A percentile compares a stretch with the other conserved stretches of the same genome.
These are phyloP conservation scores for Pyrocoelia pectoralis DNA, from an alignment of 2,888 invertebrate species.

Conservation along the genomic window DNA sequence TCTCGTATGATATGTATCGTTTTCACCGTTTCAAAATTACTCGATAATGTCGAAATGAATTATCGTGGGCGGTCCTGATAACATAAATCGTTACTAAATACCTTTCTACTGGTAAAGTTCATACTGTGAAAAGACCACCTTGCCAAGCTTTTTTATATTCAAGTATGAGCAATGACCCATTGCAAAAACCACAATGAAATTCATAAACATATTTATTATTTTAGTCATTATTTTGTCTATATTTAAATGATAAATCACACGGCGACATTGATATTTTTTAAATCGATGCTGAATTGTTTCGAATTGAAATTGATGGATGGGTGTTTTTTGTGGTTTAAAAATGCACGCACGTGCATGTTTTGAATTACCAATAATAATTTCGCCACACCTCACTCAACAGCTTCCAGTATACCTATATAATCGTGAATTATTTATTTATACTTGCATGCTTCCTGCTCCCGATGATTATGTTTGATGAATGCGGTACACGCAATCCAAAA, in stretches of 20 bases:
- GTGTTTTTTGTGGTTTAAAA: conserved; percentile 6
- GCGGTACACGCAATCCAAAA: background rate
- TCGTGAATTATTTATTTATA: background rate
- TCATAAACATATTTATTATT: too few relatives aligned
- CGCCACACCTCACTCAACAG: conserved; percentile 3
- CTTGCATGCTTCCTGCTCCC: background rate
- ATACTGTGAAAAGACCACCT: too few relatives aligned
- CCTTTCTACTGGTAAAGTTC: too few relatives aligned
- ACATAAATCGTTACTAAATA: too few relatives aligned
- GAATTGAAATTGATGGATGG: conserved; percentile 16
- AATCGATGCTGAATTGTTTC: conserved; percentile 11
- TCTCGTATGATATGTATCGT: too few relatives aligned
- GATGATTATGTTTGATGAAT: background rate
- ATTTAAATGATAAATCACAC: conserved; percentile 5
- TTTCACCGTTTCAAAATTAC: too few relatives aligned
- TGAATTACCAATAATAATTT: background rate
- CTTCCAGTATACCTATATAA: background rate
- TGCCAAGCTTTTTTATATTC: too few relatives aligned
- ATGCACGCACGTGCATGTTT: conserved; percentile 3
- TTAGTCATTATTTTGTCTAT: conserved; percentile 14
- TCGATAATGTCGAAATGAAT: too few relatives aligned
- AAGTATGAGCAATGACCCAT: too few relatives aligned
- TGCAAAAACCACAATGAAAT: too few relatives aligned
- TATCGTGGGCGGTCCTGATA: too few relatives aligned
- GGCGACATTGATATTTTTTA: conserved; percentile 21